Percentiles rank a stretch among this genome's conserved stretches.
These are phyloP conservation scores for Brachyistius frenatus DNA, from an alignment of 2,113 vertebrate species.

Conservation along the genomic window DNA sequence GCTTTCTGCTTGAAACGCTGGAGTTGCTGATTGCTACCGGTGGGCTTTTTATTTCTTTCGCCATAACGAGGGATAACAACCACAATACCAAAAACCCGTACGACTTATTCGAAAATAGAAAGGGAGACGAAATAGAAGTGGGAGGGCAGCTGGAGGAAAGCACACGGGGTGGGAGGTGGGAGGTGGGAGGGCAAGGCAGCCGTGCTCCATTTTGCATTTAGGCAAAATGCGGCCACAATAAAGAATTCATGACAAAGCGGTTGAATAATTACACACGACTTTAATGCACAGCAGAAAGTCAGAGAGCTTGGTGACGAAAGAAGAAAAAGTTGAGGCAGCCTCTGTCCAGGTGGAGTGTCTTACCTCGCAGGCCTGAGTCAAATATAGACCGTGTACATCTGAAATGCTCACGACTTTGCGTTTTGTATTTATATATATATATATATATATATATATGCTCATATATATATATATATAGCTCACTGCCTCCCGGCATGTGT, in stretches of 20 bases:
- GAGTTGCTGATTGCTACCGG: conserved; percentile 44
- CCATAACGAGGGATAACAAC: conserved; percentile 57
- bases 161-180: conserved; percentile 1
- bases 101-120: conserved; percentile 46
- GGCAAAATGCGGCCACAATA: conserved; percentile 71
- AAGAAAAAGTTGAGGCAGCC: conserved; percentile 33
- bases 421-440: conserved; percentile 39
- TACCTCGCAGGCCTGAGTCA: conserved; percentile 28
- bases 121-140: conserved; percentile 8
- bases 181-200: conserved; percentile 39
- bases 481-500: conserved; percentile 34
- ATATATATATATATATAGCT: conserved; percentile 28
- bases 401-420: conserved; percentile 15
- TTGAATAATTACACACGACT: conserved; percentile 79
- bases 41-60: conserved; percentile 23
- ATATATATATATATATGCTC: too few relatives aligned
- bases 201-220: conserved; percentile 68
- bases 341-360: conserved; percentile 54
- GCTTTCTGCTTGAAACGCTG: conserved; percentile 40
- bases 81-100: conserved; percentile 47
- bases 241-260: conserved; percentile 82
- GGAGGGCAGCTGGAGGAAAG: conserved; percentile 35
- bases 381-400: conserved; percentile 40
- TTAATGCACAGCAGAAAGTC: conserved; percentile 65
- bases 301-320: conserved; percentile 13